phyloP scores from a whole-genome alignment of 2,113 vertebrate species.

The Bos taurus region ARS-UCD2.0 NC_037335.1:21068501-21069000 shows the following conservation, averaged over 20 bases:
- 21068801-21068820: neutral
- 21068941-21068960: neutral
- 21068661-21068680: constrained; percentile 24
- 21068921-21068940: neutral
- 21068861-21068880: neutral
- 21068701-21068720: neutral
- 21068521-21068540: neutral
- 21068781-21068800: neutral
- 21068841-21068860: neutral
- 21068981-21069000: neutral
- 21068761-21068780: neutral
- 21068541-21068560: neutral
- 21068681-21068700: neutral
- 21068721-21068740: neutral
- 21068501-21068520: neutral
- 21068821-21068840: neutral
- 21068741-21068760: neutral
- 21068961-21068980: neutral
- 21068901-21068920: neutral
- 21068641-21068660: neutral
- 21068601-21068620: neutral
- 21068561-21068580: neutral
- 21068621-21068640: neutral
- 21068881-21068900: neutral
- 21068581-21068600: neutral